Evolutionary conservation across 2,113 vertebrate species (phyloP).

Genomic region (Pomatorhinus ruficollis): DNA sequence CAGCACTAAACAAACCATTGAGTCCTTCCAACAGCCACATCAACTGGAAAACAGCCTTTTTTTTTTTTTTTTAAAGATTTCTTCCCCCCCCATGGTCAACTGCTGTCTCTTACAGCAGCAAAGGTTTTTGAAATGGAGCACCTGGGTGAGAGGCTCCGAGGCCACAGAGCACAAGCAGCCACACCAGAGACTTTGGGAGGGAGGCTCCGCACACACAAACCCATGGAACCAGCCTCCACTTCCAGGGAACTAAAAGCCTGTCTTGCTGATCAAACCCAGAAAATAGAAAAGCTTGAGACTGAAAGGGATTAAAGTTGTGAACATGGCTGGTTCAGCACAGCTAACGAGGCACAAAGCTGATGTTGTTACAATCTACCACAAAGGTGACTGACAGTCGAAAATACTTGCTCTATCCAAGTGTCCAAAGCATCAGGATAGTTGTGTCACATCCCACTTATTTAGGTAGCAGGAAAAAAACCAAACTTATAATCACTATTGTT

Average conservation of each 20-base stretch:
- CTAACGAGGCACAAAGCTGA: background rate
- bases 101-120: background rate
- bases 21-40: background rate
- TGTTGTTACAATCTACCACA: background rate
- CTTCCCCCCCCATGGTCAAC: background rate
- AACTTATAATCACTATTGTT: background rate
- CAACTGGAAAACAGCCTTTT: background rate
- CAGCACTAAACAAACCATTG: background rate
- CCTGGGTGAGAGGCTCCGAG: background rate
- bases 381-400: background rate
- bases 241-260: background rate
- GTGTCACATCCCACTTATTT: background rate
- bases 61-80: too few species aligned
- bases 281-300: background rate
- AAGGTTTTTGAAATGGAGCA: background rate
- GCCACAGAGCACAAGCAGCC: background rate
- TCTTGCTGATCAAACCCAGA: background rate
- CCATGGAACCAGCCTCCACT: background rate
- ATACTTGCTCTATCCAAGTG: background rate
- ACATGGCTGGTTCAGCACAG: background rate
- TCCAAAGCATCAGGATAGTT: background rate
- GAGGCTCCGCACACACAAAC: background rate
- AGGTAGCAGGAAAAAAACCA: background rate
- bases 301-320: background rate
- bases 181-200: background rate